A percentile compares a stretch with the other conserved stretches of the same genome.
Evolutionary conservation across 1,140 invertebrate genomes (phyloP).

Genomic region (Megathymus violae): DNA sequence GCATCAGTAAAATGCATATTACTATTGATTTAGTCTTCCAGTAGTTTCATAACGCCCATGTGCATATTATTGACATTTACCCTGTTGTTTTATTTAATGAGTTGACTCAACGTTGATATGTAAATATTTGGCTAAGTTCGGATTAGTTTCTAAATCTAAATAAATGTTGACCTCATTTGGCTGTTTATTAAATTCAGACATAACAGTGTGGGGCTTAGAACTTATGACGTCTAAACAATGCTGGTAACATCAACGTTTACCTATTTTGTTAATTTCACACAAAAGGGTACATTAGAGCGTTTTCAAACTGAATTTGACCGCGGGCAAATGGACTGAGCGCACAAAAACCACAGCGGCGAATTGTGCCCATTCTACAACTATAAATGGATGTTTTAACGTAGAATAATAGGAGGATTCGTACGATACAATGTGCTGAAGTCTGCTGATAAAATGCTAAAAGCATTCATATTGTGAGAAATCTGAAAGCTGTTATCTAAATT

Average conservation of each 20-base stretch:
- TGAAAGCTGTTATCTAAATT: conserved; percentile 3
- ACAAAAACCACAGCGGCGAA: conserved; percentile 50
- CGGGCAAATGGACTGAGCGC: conserved; percentile 56
- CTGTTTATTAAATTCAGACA: conserved; percentile 7
- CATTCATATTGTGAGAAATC: conserved; percentile 2
- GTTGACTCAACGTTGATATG: too few species aligned
- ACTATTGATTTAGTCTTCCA: too few species aligned
- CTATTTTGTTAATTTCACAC: conserved; percentile 61
- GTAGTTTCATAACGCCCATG: too few species aligned
- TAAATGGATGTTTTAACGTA: conserved; percentile 50
- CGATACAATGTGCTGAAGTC: conserved; percentile 3
- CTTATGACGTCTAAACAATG: conserved; percentile 35
- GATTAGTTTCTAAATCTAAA: conserved; percentile 16
- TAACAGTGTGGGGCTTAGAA: conserved; percentile 4
- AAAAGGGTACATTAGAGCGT: conserved; percentile 60
- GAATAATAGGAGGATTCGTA: conserved; percentile 27
- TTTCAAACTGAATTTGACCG: conserved; percentile 59
- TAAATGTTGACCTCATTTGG: conserved; percentile 18
- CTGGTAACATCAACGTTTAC: conserved; percentile 47
- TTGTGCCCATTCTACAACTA: conserved; percentile 43
- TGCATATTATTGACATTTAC: too few species aligned
- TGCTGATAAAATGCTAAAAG: conserved; percentile 13
- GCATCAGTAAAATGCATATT: too few species aligned
- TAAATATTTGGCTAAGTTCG: conserved; percentile 20
- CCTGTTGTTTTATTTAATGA: too few species aligned